These are phyloP conservation scores for Lucilia cuprina DNA, from an alignment of 1,140 invertebrate species.

Conservation along the genomic window DNA sequence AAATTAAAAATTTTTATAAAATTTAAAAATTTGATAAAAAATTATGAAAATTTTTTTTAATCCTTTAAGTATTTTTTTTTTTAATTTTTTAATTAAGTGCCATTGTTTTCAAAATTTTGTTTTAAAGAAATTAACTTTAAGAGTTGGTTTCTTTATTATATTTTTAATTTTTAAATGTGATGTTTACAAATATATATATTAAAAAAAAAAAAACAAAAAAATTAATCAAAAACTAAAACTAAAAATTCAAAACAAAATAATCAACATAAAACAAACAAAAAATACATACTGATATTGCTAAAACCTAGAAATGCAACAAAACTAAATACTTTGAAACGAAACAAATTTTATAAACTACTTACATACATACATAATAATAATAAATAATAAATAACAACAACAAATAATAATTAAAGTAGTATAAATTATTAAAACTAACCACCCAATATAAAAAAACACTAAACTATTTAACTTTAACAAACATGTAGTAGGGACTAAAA, in stretches of 20 bases:
- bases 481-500: slow-evolving; percentile 24
- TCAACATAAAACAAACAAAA: neutral
- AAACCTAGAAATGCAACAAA: neutral
- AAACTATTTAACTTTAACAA: neutral
- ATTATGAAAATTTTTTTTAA: neutral
- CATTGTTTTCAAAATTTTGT: neutral
- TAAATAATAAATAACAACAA: neutral
- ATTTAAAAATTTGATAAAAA: neutral
- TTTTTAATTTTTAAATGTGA: neutral
- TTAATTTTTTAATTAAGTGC: neutral
- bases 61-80: neutral
- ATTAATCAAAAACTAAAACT: neutral
- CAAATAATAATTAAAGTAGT: slow-evolving; percentile 7
- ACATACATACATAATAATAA: neutral
- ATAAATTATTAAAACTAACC: slow-evolving; percentile 22
- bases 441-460: slow-evolving; percentile 7
- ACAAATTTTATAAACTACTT: slow-evolving; percentile 12
- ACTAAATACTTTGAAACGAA: neutral
- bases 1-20: neutral
- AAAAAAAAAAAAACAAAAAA: neutral
- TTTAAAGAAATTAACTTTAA: neutral
- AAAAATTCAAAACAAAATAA: slow-evolving; percentile 11
- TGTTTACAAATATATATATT: too few relatives aligned
- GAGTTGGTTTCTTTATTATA: too few relatives aligned
- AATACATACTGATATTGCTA: neutral